Base-by-base conservation (phyloP, 2,797 vertebrate genomes). In the Lutjanus campechanus region DNA sequence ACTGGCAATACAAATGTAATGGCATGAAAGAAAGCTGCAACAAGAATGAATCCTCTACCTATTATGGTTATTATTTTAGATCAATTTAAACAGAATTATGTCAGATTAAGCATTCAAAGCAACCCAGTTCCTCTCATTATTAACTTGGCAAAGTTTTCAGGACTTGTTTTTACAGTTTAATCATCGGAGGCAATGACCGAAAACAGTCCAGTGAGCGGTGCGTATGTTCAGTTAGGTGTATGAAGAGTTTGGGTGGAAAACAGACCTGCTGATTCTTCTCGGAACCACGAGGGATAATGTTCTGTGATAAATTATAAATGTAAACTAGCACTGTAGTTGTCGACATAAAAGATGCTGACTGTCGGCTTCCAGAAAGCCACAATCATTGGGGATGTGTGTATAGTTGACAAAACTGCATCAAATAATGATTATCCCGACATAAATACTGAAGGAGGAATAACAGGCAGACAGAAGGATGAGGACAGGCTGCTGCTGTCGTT, bases 401-500 rank as follows among this genome's bases (percentile, higher is more conserved):
- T 8, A 20, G 19, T 2, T 9, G 19, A 16, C 20, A 54, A 36
- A 19, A 19, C 11, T 2, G 44, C 3, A 6, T 67, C 29, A 50
- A n/a, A 72, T 11, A 60, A 50, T 5, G 17, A 12, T 22, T 9
- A 43, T 64, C 3, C 6, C 11, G 59, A 44, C 25, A 1, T n/a
- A 11, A 15, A 25, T 7, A 2, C 1, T 17, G 13, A 22, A 51
- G 56, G 43, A 25, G 43, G 29, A 62, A 25, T 1, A 58, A 72
- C n/a, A 9, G 29, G 5, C 29, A 36, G 29, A 15, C 40, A 49
- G 71, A 19, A 22, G 4, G 63, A 69, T 50, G n/a, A 47, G 11
- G 59, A 61, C 64, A 64, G 69, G 54, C 22, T 16, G 68, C 61
- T 63, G 41, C 40, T 55, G 44, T 25, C 53, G 25, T 20, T 69